Evolutionary conservation across 1,140 invertebrate species (phyloP).

Genomic region (Globodera ellingtonae): DNA sequence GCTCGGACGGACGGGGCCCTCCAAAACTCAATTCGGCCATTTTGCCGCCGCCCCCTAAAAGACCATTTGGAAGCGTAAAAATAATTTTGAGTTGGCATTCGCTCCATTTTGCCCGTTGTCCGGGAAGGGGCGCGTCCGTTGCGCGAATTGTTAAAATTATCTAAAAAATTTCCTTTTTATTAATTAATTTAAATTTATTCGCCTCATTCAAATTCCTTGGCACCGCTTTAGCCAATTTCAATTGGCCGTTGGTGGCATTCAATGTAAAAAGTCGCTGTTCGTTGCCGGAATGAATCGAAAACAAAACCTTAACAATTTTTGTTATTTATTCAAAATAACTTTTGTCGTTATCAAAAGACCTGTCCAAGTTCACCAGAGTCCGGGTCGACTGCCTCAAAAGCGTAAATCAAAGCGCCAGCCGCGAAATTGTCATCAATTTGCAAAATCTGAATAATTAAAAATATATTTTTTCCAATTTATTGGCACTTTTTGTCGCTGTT

Average conservation of each 20-base stretch:
- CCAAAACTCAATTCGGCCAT: not conserved
- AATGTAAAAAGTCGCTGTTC: not conserved
- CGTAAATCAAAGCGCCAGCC: conserved; percentile 2
- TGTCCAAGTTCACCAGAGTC: conserved; percentile 11
- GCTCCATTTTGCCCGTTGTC: not conserved
- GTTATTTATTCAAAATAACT: not conserved
- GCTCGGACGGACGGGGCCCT: not conserved
- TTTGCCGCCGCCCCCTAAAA: not conserved
- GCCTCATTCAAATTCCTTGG: conserved; percentile 11
- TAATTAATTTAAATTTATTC: not conserved
- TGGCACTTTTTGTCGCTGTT: not conserved
- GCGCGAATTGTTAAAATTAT: not conserved
- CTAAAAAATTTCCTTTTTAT: not conserved
- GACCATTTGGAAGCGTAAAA: not conserved
- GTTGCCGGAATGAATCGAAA: conserved; percentile 16
- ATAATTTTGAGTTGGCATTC: not conserved
- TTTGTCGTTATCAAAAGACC: not conserved
- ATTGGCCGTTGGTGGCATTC: conserved; percentile 10
- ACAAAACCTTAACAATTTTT: not conserved
- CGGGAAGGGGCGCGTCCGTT: not conserved
- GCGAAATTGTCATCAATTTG: conserved; percentile 17
- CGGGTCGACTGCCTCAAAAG: conserved; percentile 21
- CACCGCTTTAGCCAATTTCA: conserved; percentile 12
- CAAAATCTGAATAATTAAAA: not conserved
- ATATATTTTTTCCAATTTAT: not conserved